Base-by-base conservation (phyloP, 2,113 vertebrate genomes). In the Carollia perspicillata region DNA sequence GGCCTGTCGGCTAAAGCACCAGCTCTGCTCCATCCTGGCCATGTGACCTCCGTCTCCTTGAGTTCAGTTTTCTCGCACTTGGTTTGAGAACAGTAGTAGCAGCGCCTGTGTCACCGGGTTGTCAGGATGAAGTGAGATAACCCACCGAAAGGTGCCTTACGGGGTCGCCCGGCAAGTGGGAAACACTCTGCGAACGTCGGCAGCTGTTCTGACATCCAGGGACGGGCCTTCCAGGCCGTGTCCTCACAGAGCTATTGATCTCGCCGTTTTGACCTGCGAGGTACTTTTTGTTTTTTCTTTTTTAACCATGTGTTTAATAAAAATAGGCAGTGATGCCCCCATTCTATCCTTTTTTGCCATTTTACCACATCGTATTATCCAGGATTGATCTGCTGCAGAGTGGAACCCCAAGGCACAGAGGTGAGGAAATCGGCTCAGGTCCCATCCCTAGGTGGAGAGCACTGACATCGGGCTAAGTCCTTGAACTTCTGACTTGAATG, bases 51-150 rank as follows among this genome's bases (percentile, higher is more conserved):
- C 12, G 30, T 44, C 7, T 37, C n/a, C 37, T 8, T 16, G 30
- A 84, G 37, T 30, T 84, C 3, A 0, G 3, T 71, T 84, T 85
- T 30, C 63, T 51, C n/a, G 10, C 28, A 42, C 49, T 47, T n/a
- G 37, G 77, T 44, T 6, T 71, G 44, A 92, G 40, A 51, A 58
- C 2, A 58, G 8, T 14, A 18, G 17, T 0, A 69, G 53, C 12
- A 1, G 5, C 6, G 37, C 0, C 33, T 63, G 40, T 16, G 9
- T 28, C 14, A 30, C 1, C 35, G 53, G 5, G n/a, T 22, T 37
- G 17, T 78, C 44, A 51, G 49, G 66, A 71, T 83, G 35, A 65
- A 44, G 35, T 10, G 55, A 66, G 49, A 30, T 33, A 3, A 47
- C 65, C 23, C 2, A 3, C 71, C 28, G 77, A 26, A 69, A 71